Evolutionary conservation across 2,797 vertebrate genomes (phyloP).

Genomic region (Poeciliopsis infans): DNA sequence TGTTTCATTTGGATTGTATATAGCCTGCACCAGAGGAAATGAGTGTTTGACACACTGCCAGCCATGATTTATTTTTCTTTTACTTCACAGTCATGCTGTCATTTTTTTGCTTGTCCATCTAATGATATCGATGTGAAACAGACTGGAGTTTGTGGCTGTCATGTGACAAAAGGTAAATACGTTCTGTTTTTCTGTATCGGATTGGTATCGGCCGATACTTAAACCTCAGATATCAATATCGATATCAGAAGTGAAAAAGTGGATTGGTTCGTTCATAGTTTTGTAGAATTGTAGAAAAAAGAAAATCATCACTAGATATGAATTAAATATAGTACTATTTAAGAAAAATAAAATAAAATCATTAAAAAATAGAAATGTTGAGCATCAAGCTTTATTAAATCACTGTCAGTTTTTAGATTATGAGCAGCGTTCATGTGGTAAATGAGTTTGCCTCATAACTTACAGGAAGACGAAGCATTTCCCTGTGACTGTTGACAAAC

Average conservation of each 20-base stretch:
- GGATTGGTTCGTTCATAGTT: too few relatives aligned
- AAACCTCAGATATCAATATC: too few relatives aligned
- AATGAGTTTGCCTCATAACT: not conserved
- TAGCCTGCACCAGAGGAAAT: not conserved
- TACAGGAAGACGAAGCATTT: not conserved
- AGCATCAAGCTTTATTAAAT: not conserved
- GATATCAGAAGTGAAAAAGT: too few relatives aligned
- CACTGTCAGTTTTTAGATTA: not conserved
- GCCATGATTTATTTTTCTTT: not conserved
- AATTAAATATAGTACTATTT: not conserved
- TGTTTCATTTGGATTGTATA: not conserved
- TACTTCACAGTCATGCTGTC: not conserved
- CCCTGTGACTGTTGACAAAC: not conserved
- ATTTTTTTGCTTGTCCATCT: not conserved
- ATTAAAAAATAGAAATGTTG: not conserved
- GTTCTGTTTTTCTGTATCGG: too few relatives aligned
- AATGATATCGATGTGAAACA: not conserved
- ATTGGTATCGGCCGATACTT: too few relatives aligned
- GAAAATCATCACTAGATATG: not conserved
- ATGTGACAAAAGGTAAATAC: not conserved
- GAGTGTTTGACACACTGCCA: not conserved
- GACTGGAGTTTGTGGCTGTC: not conserved
- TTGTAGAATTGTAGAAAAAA: not conserved
- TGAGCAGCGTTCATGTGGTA: not conserved
- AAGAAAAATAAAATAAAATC: not conserved